These are phyloP conservation scores for Clistopyga incitator DNA, from an alignment of 2,888 invertebrate species.

Conservation along the genomic window DNA sequence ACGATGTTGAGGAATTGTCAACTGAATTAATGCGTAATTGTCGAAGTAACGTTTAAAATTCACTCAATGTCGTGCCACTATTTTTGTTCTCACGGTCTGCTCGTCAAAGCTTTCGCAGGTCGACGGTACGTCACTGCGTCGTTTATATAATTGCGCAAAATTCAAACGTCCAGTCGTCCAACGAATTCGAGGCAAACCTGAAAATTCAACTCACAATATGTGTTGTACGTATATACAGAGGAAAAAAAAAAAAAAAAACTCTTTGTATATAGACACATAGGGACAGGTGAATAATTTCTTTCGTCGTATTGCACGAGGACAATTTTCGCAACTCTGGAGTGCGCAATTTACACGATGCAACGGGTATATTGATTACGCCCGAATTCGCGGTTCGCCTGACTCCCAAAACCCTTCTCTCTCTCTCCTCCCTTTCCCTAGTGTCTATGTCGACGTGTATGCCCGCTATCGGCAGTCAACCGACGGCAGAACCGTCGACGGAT, in stretches of 20 bases:
- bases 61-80: neutral
- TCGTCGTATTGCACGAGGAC: neutral
- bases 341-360: conserved; percentile 47
- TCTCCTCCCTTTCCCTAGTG: neutral
- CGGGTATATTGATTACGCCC: conserved; percentile 49
- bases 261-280: neutral
- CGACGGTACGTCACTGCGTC: neutral
- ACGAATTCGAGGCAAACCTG: neutral
- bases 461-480: conserved; percentile 36
- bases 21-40: conserved; percentile 16
- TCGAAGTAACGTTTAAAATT: neutral
- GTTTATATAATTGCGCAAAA: conserved; percentile 1
- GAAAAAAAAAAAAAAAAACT: neutral
- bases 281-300: conserved; percentile 9
- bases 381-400: conserved; percentile 49
- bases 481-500: conserved; percentile 44
- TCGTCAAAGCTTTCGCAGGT: conserved; percentile 11
- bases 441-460: conserved; percentile 5
- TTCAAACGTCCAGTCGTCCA: neutral
- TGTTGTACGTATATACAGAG: neutral
- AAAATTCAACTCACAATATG: conserved; percentile 1
- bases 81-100: conserved; percentile 7
- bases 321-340: conserved; percentile 4
- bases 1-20: neutral
- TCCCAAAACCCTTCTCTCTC: conserved; percentile 29